Percentiles rank a stretch among this genome's conserved stretches.
Conservation (phyloP, 2,888 invertebrate genomes). For the Agrotis segetum region DNA sequence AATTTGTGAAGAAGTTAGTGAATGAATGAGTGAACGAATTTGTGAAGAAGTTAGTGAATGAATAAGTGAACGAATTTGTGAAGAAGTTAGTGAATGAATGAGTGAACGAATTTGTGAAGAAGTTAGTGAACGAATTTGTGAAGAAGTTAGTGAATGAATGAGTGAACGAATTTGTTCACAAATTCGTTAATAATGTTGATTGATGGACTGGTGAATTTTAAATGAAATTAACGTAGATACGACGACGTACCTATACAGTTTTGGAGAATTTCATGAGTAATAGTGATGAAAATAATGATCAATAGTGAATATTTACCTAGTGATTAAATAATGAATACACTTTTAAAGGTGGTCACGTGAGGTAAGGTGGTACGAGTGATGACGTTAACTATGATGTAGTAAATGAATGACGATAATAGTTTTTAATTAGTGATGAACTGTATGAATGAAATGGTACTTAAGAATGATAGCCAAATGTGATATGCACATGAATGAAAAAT, state of each 20-base stretch:
- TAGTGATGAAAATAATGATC: slow-evolving; percentile 9
- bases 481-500: not conserved
- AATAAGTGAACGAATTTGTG: slow-evolving; percentile 8
- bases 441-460: not conserved
- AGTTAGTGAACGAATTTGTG: slow-evolving; percentile 2
- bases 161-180: not conserved
- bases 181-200: not conserved
- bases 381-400: no score
- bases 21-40: slow-evolving; percentile 6
- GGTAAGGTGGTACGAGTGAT: not conserved
- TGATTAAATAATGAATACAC: not conserved
- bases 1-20: not conserved
- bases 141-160: not conserved
- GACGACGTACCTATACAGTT: not conserved
- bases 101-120: not conserved
- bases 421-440: not conserved
- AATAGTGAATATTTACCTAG: not conserved
- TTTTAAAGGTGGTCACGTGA: not conserved
- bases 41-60: not conserved
- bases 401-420: not conserved
- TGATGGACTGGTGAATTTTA: no score
- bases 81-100: not conserved
- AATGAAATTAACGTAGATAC: no score
- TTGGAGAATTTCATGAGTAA: not conserved
- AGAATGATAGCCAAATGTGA: not conserved